Evolutionary conservation across 2,888 invertebrate genomes (phyloP), one percentile per base, ranked within the genome.

Genomic region (Clostera curtula): DNA sequence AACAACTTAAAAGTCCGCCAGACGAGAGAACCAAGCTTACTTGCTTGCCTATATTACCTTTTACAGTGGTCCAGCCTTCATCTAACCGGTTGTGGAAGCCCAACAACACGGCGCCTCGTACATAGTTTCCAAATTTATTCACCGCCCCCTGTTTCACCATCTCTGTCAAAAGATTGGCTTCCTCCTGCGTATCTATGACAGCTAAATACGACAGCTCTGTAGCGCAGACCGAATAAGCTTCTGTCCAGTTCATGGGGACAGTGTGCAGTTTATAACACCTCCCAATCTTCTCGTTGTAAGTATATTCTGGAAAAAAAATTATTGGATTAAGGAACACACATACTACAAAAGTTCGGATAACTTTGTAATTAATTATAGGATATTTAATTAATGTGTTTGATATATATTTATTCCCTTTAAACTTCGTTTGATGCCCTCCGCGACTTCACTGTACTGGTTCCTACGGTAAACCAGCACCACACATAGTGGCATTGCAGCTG

Each of bases 231-330:
- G 41, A 40, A 9, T 62, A 56, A 0, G 79, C 79, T 0, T 73
- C 69, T 0, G 52, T 54, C 77, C 79, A 80, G 19, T 52, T 67
- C 36, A 39, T 35, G 0, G 73, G 68, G 1, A 36, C 49, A 10
- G 53, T 25, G 31, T 79, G 76, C 24, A 74, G 63, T 33, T 77
- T 79, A 48, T 73, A 77, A 37, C 76, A 79, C 42, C 57, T 59
- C 2, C 64, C 65, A 1, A 36, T 3, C 2, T 19, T 14, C 4
- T 47, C 45, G 21, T 59, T 53, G 39, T 49, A 70, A 20, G 37
- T 33, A 38, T 79, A 79, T 31, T 49, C 76, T 77, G 54, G 12
- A 60, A 56, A 19, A 34, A 8, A 26, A 9, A 2, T n/a, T n/a
- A n/a, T n/a, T n/a, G n/a, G n/a, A n/a, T n/a, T n/a, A n/a, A n/a